Conservation (phyloP, 1,140 invertebrate genomes). For the Drosophila lowei region DNA sequence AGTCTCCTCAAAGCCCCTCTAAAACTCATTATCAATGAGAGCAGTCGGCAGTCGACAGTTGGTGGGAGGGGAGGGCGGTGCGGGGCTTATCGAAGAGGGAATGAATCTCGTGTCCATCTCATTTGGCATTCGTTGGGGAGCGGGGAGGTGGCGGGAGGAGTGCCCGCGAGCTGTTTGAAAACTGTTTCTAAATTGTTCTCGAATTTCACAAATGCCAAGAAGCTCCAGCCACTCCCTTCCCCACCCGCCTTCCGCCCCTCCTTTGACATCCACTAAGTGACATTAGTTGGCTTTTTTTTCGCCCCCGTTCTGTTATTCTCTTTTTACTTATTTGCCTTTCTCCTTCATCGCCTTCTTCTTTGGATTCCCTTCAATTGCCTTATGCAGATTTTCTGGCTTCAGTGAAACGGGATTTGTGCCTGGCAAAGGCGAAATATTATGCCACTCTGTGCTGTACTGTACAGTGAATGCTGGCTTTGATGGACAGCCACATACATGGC, state of each 20-base stretch:
- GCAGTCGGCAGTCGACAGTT: background rate
- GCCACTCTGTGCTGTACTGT: no score
- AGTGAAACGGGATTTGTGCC: background rate
- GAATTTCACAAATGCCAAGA: conserved; percentile 20
- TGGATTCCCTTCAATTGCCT: background rate
- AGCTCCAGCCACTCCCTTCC: background rate
- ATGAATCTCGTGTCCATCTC: conserved; percentile 40
- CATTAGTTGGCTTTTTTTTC: conserved; percentile 46
- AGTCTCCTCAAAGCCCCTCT: conserved; percentile 16
- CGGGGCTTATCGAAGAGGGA: conserved; percentile 34
- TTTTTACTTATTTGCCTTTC: background rate
- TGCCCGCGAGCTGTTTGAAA: conserved; percentile 53
- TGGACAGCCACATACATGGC: no score
- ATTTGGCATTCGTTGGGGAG: conserved; percentile 11
- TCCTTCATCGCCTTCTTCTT: background rate
- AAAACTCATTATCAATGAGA: conserved; percentile 55
- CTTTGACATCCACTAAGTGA: conserved; percentile 29
- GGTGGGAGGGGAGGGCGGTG: background rate
- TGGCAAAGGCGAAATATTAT: background rate
- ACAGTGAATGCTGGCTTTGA: no score
- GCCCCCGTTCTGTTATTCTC: background rate
- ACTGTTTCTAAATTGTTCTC: conserved; percentile 54
- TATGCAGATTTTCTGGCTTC: conserved; percentile 28
- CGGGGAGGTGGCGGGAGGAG: background rate
- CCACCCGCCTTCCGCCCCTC: background rate